These are phyloP conservation scores for Operophtera brumata DNA, from an alignment of 2,888 invertebrate genomes.

Conservation along the genomic window DNA sequence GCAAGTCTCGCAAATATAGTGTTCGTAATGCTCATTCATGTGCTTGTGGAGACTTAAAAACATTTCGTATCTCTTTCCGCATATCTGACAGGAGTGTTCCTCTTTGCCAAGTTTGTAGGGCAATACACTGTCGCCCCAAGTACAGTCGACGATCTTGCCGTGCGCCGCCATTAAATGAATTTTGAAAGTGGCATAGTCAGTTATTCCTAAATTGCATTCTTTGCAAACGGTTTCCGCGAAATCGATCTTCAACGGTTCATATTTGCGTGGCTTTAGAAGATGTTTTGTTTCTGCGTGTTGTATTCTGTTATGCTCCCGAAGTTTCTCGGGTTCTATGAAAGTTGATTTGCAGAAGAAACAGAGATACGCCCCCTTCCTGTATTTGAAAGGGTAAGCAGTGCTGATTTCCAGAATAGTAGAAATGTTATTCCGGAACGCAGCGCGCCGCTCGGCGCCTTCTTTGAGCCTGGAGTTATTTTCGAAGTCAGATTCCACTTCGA, in stretches of 20 bases:
- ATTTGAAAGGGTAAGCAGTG: slow-evolving; percentile 73
- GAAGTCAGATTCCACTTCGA: slow-evolving; percentile 51
- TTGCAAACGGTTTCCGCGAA: slow-evolving; percentile 60
- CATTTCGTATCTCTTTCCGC: slow-evolving; percentile 70
- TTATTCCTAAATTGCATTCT: slow-evolving; percentile 52
- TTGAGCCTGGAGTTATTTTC: slow-evolving; percentile 36
- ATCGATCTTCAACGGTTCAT: slow-evolving; percentile 72
- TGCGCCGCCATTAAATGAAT: slow-evolving; percentile 57
- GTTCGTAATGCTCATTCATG: slow-evolving; percentile 74
- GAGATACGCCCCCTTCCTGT: slow-evolving; percentile 67
- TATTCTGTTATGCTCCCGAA: slow-evolving; percentile 59
- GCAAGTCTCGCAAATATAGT: slow-evolving; percentile 73
- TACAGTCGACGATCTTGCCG: slow-evolving; percentile 55
- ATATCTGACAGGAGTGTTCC: slow-evolving; percentile 66
- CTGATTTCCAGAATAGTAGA: slow-evolving; percentile 59
- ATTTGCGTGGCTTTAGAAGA: slow-evolving; percentile 61
- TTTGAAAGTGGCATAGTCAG: slow-evolving; percentile 59
- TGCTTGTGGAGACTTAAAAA: slow-evolving; percentile 71
- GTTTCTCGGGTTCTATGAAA: slow-evolving; percentile 67
- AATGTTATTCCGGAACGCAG: slow-evolving; percentile 66
- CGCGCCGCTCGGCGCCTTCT: slow-evolving; percentile 55
- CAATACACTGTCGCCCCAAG: slow-evolving; percentile 65
- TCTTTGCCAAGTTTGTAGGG: slow-evolving; percentile 70
- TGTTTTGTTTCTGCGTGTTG: slow-evolving; percentile 54
- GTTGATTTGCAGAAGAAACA: slow-evolving; percentile 69